These are phyloP conservation scores for Aphodius granarius DNA, from an alignment of 2,888 invertebrate species.

Conservation along the genomic window DNA sequence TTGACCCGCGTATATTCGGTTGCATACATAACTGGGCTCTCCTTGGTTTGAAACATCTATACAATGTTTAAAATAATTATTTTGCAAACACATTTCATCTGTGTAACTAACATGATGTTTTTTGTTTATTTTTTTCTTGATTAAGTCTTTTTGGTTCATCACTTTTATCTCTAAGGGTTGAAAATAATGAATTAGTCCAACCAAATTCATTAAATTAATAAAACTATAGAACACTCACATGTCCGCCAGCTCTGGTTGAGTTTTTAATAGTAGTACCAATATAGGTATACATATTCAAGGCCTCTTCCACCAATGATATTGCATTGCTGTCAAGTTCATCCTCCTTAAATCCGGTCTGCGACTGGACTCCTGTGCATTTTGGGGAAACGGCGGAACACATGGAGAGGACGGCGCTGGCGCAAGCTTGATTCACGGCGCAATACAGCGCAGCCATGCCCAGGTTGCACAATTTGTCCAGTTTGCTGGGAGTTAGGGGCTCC, in stretches of 20 bases:
- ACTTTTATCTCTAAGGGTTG: too few relatives aligned
- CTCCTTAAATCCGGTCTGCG: constrained; percentile 55
- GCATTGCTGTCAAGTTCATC: constrained; percentile 82
- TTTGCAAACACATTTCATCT: background rate
- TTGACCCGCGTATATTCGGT: too few relatives aligned
- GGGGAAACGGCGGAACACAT: constrained; percentile 62
- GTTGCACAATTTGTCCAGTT: constrained; percentile 78
- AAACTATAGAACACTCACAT: constrained; percentile 60
- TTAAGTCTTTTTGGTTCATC: too few relatives aligned
- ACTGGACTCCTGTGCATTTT: constrained; percentile 56
- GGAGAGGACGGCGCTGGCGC: constrained; percentile 63
- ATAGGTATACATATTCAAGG: constrained; percentile 81
- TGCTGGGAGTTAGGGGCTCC: constrained; percentile 84
- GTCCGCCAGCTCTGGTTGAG: constrained; percentile 85
- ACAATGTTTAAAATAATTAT: constrained; percentile 7
- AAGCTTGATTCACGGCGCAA: constrained; percentile 73
- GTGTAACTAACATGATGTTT: too few relatives aligned
- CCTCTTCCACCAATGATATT: constrained; percentile 83
- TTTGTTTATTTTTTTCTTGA: too few relatives aligned
- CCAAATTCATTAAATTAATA: background rate
- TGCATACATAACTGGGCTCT: too few relatives aligned
- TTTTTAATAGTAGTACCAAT: constrained; percentile 79
- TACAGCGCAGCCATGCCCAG: constrained; percentile 84
- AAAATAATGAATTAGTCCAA: too few relatives aligned
- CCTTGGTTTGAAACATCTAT: too few relatives aligned